Conservation (phyloP, 2,113 vertebrate species). For the Cyrtonyx montezumae region DNA sequence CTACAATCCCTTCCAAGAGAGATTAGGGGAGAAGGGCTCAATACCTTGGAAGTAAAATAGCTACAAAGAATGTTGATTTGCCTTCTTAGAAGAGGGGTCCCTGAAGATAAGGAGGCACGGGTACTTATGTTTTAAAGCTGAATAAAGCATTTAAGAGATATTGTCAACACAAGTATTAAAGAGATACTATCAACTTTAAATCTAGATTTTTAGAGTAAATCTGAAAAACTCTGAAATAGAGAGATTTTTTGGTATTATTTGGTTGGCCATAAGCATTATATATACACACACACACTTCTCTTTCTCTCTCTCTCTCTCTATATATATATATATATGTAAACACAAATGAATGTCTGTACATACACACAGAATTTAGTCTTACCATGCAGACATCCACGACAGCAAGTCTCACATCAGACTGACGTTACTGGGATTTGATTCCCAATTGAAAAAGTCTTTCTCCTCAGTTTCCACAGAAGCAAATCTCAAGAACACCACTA, state of each 20-base stretch:
- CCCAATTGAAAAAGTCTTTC: neutral
- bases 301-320: too few species aligned
- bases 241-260: neutral
- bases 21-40: constrained; percentile 54
- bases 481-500: neutral
- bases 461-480: neutral
- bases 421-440: neutral
- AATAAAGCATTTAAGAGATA: constrained; percentile 45
- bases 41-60: constrained; percentile 55
- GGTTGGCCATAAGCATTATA: neutral
- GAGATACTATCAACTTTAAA: neutral
- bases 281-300: neutral
- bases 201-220: neutral
- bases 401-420: neutral
- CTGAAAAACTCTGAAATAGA: neutral
- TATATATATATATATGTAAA: neutral
- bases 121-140: constrained; percentile 49
- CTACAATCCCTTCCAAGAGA: constrained; percentile 44
- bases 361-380: neutral
- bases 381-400: neutral
- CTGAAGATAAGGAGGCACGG: constrained; percentile 47
- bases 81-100: neutral
- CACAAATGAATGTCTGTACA: neutral
- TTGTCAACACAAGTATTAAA: neutral
- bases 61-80: constrained; percentile 59